Evolutionary conservation across 1,140 invertebrate genomes (phyloP).

Genomic region (Vanessa tameamea): DNA sequence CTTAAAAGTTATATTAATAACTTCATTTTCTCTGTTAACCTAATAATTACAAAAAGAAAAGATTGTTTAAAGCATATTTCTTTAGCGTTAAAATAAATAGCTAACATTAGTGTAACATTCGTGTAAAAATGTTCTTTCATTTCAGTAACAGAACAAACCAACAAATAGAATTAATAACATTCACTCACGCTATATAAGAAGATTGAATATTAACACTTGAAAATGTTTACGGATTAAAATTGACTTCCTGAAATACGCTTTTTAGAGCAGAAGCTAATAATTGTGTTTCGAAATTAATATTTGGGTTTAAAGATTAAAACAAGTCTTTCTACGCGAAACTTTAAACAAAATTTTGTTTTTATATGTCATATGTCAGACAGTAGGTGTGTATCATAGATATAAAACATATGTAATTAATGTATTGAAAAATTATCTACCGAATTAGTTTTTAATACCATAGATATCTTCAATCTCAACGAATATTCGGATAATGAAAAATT

Average conservation of each 20-base stretch:
- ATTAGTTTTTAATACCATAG: no score
- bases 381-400: no score
- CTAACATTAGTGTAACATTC: slow-evolving; percentile 31
- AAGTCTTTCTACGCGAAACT: no score
- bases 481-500: no score
- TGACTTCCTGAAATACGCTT: not conserved
- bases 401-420: no score
- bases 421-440: no score
- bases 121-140: slow-evolving; percentile 29
- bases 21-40: not conserved
- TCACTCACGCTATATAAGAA: slow-evolving; percentile 18
- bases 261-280: not conserved
- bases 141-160: slow-evolving; percentile 22
- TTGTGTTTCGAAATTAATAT: not conserved
- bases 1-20: not conserved
- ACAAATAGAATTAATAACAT: slow-evolving; percentile 24
- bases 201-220: slow-evolving; percentile 15
- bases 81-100: slow-evolving; percentile 31
- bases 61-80: slow-evolving; percentile 25
- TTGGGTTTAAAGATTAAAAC: not conserved
- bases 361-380: no score
- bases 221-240: slow-evolving; percentile 11
- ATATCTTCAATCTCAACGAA: no score
- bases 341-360: no score
- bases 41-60: slow-evolving; percentile 22